phyloP scores from a whole-genome alignment of 2,888 invertebrate genomes.

The Lobophora halterata region DNA sequence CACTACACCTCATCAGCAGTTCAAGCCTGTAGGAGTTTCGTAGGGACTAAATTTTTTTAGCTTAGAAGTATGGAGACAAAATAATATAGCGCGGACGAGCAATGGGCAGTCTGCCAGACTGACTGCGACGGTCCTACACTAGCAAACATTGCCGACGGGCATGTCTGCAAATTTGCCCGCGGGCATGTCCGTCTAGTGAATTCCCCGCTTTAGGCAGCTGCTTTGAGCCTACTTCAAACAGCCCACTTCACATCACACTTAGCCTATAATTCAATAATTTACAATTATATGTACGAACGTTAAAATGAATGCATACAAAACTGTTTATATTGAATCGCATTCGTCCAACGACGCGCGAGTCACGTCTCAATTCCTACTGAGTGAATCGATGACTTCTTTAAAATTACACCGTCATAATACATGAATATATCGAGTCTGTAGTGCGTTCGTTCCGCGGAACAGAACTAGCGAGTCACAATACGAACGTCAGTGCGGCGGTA shows the following conservation, averaged over 20 bases:
- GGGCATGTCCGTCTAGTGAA: too few relatives aligned
- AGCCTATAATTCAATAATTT: conserved; percentile 69
- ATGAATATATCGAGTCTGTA: conserved; percentile 42
- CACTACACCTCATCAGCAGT: too few relatives aligned
- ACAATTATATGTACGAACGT: conserved; percentile 68
- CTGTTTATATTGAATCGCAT: conserved; percentile 35
- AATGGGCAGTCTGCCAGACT: too few relatives aligned
- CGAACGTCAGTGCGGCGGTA: conserved; percentile 13
- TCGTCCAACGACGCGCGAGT: conserved; percentile 35
- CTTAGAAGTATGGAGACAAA: too few relatives aligned
- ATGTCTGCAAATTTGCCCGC: too few relatives aligned
- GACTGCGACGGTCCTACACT: too few relatives aligned
- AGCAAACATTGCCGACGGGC: too few relatives aligned
- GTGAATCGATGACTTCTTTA: conserved; percentile 33
- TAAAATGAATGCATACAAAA: conserved; percentile 69
- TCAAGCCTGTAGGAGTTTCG: too few relatives aligned
- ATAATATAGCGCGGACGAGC: too few relatives aligned
- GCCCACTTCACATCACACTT: conserved; percentile 50
- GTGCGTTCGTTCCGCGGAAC: conserved; percentile 21
- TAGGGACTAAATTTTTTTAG: too few relatives aligned
- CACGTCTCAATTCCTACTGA: conserved; percentile 41
- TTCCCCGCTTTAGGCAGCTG: too few relatives aligned
- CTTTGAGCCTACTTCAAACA: too few relatives aligned
- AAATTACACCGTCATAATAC: conserved; percentile 41
- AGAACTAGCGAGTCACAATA: conserved; percentile 32